phyloP scores from a whole-genome alignment of 2,113 vertebrate genomes.

The Thunnus maccoyii region DNA sequence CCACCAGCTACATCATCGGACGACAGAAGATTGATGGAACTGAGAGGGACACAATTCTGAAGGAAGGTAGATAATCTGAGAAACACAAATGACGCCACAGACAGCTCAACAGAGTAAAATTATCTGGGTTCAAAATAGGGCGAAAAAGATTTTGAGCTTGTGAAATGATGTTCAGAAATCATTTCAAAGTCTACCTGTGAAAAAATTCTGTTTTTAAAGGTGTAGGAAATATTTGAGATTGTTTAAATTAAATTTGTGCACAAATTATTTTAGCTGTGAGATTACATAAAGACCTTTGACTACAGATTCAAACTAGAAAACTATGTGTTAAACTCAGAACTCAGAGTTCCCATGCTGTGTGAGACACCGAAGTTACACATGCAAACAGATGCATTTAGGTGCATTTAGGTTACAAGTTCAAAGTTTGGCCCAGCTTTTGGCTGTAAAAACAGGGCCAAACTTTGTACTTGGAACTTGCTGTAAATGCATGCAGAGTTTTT shows the following conservation, averaged over 20 bases:
- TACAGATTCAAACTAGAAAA: not conserved
- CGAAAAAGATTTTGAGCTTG: no score
- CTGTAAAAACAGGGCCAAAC: no score
- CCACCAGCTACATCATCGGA: conserved; percentile 96
- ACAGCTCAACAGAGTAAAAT: no score
- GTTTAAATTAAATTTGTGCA: no score
- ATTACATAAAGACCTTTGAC: no score
- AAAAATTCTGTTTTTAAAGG: no score
- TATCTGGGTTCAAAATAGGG: no score
- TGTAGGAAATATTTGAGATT: no score
- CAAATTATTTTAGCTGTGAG: no score
- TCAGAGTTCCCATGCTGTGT: not conserved
- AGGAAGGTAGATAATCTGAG: conserved; percentile 86
- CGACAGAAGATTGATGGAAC: conserved; percentile 97
- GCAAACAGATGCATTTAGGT: not conserved
- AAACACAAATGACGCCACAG: not conserved
- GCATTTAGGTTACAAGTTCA: not conserved
- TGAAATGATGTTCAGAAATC: no score
- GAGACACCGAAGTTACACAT: not conserved
- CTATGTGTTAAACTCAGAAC: not conserved
- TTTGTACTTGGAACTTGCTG: no score
- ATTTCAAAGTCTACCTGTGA: no score
- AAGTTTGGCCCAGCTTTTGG: not conserved
- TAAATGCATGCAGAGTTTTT: not conserved
- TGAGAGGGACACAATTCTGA: conserved; percentile 93